Conservation (phyloP, 2,888 invertebrate genomes). For the Brachyptera risi region DNA sequence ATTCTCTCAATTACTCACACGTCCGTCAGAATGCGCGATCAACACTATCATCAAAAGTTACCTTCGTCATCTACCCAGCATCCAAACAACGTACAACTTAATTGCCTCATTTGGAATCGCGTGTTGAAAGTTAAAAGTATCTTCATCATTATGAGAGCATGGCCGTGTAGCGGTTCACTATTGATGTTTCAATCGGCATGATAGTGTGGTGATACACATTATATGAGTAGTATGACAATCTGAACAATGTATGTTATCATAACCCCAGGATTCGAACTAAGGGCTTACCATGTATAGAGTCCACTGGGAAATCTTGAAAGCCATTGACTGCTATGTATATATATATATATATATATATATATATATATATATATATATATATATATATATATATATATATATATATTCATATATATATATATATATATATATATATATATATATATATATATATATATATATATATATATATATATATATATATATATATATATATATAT, state of each 20-base stretch:
- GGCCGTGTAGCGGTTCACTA: not conserved
- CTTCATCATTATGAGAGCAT: slow-evolving; percentile 5
- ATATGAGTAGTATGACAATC: not conserved
- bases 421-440: not conserved
- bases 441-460: too few species aligned
- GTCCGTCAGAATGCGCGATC: slow-evolving; percentile 8
- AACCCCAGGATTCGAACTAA: not conserved
- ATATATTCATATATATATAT: too few species aligned
- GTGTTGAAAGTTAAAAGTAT: too few species aligned
- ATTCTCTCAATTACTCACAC: slow-evolving; percentile 13
- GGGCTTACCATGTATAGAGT: not conserved
- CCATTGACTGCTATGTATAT: not conserved
- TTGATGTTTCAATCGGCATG: not conserved
- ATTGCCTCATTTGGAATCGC: too few species aligned
- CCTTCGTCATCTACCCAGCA: too few species aligned
- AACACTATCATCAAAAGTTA: not conserved
- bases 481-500: too few species aligned
- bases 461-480: too few species aligned
- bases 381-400: too few species aligned
- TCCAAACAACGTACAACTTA: too few species aligned
- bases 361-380: not conserved
- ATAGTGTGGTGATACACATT: not conserved
- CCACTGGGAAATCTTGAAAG: not conserved
- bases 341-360: too few species aligned
- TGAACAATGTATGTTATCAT: slow-evolving; percentile 14